Evolutionary conservation across 2,113 vertebrate genomes (phyloP), one percentile per base, ranked within the genome.

Genomic region (Cacatua alba): DNA sequence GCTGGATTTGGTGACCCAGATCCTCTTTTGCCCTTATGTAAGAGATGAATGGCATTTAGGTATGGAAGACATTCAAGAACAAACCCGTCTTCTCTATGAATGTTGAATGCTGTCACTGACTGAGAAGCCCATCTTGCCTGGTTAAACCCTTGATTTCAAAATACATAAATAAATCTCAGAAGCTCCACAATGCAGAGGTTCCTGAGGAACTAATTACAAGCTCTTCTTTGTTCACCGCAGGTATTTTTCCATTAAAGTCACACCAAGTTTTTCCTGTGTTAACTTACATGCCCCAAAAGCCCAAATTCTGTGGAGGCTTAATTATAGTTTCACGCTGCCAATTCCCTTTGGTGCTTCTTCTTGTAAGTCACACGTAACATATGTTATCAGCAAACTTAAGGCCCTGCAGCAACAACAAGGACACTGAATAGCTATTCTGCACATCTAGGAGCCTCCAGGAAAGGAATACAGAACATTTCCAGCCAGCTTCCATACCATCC

Each of bases 391-490:
- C 91, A 79, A 68, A 94, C 60, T 92, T 88, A 90, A 91, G 81
- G 81, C 92, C 86, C 81, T 94, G 80, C 57, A 88, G 95, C 80
- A 83, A 69, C 64, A 74, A 68, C 68, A 23, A 92, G 60, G 67
- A 67, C 49, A 55, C 79, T 89, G 60, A 79, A 86, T 77, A 97
- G 78, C 88, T 82, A 92, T 86, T 80, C 92, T 21, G 41, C 44
- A 75, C 77, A 94, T 92, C 43, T 53, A 92, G 75, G 20, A 92
- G 92, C 84, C 91, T 88, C 90, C 77, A 95, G 94, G 93, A 97
- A 95, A 95, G 31, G 81, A 95, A 94, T 39, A 93, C 68, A 84
- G 94, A 97, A 37, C 82, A 95, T 94, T 84, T 94, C 71, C 92
- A 88, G 60, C 28, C 81, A 96, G 71, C 53, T 90, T 92, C 92